phyloP scores from a whole-genome alignment of 2,888 invertebrate genomes.

The Drosophila bunnanda region DNA sequence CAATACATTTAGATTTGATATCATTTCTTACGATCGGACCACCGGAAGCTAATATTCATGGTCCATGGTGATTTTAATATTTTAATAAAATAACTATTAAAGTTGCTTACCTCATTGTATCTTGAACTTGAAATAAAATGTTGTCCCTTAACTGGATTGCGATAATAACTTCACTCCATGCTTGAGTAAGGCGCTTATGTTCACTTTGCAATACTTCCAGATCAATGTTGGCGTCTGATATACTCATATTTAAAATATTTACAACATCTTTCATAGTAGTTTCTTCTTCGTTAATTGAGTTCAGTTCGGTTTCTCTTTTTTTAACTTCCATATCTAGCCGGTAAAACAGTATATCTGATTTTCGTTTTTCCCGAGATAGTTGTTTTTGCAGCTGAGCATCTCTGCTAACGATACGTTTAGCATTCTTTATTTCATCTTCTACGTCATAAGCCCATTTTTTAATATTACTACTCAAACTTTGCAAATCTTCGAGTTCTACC shows the following conservation, averaged over 20 bases:
- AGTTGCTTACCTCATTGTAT: slow-evolving; percentile 87
- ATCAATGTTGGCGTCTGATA: slow-evolving; percentile 90
- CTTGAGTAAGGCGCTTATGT: slow-evolving; percentile 88
- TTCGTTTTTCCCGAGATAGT: slow-evolving; percentile 82
- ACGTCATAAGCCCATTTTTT: slow-evolving; percentile 83
- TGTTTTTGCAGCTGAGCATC: slow-evolving; percentile 83
- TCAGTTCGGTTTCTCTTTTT: slow-evolving; percentile 89
- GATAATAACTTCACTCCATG: slow-evolving; percentile 91
- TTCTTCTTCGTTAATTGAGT: slow-evolving; percentile 88
- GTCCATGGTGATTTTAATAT: too few relatives aligned
- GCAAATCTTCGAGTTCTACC: slow-evolving; percentile 81
- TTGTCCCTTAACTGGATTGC: slow-evolving; percentile 89
- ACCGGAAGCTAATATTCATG: too few relatives aligned
- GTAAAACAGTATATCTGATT: slow-evolving; percentile 88
- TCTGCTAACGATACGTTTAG: slow-evolving; percentile 83
- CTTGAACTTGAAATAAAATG: slow-evolving; percentile 87
- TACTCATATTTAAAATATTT: slow-evolving; percentile 86
- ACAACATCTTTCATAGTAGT: slow-evolving; percentile 88
- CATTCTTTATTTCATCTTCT: slow-evolving; percentile 82
- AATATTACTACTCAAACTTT: slow-evolving; percentile 81
- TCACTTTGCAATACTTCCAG: slow-evolving; percentile 90
- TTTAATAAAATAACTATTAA: not conserved
- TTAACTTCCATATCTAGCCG: slow-evolving; percentile 89
- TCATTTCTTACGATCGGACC: too few relatives aligned
- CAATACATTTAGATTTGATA: too few relatives aligned